Percentiles rank a stretch among this genome's conserved stretches.
Evolutionary conservation across 2,888 invertebrate species (phyloP).

Genomic region (Drosophila koepferae): DNA sequence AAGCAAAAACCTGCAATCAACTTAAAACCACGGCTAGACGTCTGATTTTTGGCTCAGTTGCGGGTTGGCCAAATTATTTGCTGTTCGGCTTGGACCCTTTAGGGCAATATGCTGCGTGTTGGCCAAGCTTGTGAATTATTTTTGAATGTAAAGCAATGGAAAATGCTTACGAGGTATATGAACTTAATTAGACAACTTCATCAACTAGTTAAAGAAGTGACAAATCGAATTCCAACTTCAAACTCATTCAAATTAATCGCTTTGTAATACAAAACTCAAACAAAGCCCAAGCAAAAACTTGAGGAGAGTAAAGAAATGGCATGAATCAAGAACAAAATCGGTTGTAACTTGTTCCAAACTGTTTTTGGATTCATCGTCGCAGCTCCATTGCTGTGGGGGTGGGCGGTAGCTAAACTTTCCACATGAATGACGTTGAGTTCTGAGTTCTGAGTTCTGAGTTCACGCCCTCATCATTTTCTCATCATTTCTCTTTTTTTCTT

Average conservation of each 20-base stretch:
- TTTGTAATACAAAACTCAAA: constrained; percentile 29
- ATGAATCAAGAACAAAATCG: constrained; percentile 19
- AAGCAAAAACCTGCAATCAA: constrained; percentile 50
- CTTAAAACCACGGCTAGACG: constrained; percentile 40
- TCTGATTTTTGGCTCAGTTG: constrained; percentile 20
- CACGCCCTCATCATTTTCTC: constrained; percentile 57
- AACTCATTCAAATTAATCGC: constrained; percentile 24
- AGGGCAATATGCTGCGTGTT: constrained; percentile 26
- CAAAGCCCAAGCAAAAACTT: constrained; percentile 4
- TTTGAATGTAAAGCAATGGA: not conserved
- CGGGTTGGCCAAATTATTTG: constrained; percentile 23
- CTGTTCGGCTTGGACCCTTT: constrained; percentile 11
- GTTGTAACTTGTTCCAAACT: constrained; percentile 41
- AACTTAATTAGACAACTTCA: not conserved
- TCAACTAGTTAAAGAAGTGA: constrained; percentile 1
- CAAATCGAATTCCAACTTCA: constrained; percentile 13
- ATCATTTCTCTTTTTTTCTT: constrained; percentile 8
- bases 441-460: constrained; percentile 54
- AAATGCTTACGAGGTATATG: not conserved
- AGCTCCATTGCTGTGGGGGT: constrained; percentile 32
- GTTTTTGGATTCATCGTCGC: constrained; percentile 32
- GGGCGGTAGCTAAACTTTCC: constrained; percentile 51
- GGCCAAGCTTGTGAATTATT: not conserved
- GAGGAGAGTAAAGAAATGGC: not conserved
- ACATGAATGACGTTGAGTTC: constrained; percentile 60